These are phyloP conservation scores for Papilio demoleus DNA, from an alignment of 2,888 invertebrate species.

Conservation along the genomic window DNA sequence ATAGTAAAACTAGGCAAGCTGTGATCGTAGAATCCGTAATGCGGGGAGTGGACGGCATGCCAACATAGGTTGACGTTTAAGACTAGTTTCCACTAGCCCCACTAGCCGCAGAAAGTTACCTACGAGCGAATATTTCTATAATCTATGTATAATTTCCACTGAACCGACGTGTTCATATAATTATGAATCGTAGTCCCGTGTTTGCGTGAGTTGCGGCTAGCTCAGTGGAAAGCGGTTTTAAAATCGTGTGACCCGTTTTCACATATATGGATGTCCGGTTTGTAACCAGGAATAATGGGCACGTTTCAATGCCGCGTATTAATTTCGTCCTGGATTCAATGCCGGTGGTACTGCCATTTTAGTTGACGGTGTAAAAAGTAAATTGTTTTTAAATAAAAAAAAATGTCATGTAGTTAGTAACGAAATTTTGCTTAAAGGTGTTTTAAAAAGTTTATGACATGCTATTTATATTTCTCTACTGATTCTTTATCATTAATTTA, in stretches of 20 bases:
- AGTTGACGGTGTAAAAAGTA: not conserved
- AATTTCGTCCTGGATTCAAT: constrained; percentile 40
- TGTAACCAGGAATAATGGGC: constrained; percentile 65
- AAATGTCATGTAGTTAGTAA: too few relatives aligned
- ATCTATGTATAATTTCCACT: not conserved
- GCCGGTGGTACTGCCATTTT: constrained; percentile 1
- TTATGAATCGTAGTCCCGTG: not conserved
- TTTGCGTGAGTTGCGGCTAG: not conserved
- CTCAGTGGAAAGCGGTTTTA: not conserved
- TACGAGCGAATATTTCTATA: not conserved
- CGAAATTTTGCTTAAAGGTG: too few relatives aligned
- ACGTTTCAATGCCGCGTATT: constrained; percentile 56
- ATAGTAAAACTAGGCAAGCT: constrained; percentile 42
- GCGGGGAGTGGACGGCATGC: constrained; percentile 43
- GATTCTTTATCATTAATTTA: not conserved
- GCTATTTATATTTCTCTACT: not conserved
- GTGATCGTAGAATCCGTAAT: constrained; percentile 61
- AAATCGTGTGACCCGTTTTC: constrained; percentile 69
- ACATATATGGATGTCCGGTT: constrained; percentile 77
- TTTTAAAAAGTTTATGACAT: not conserved
- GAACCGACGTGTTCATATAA: not conserved
- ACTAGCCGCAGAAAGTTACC: too few relatives aligned
- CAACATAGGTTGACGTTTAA: constrained; percentile 25
- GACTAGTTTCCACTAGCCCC: not conserved
- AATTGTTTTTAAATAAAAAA: too few relatives aligned